These are phyloP conservation scores for Papilio machaon DNA, from an alignment of 1,140 invertebrate genomes.

Conservation along the genomic window DNA sequence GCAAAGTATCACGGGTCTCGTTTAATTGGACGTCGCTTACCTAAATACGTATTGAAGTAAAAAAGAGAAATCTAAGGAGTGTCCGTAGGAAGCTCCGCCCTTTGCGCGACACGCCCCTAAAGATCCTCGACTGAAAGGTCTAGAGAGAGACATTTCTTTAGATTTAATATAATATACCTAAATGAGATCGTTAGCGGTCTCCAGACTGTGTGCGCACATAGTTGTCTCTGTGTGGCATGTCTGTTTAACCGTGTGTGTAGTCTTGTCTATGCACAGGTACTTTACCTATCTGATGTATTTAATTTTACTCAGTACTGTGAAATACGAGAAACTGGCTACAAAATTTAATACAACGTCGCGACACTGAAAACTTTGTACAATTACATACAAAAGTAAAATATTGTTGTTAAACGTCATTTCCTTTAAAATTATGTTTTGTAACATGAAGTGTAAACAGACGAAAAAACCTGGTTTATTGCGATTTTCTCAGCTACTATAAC, in stretches of 20 bases:
- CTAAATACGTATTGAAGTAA: slow-evolving; percentile 77
- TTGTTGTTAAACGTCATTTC: not conserved
- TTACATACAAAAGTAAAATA: not conserved
- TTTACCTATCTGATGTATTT: slow-evolving; percentile 20
- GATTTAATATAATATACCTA: slow-evolving; percentile 52
- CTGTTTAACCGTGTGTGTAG: slow-evolving; percentile 2
- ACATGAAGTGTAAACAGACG: not conserved
- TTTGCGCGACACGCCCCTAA: slow-evolving; percentile 67
- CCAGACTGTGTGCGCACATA: not conserved
- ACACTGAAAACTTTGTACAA: not conserved
- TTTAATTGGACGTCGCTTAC: slow-evolving; percentile 67
- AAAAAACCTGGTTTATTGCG: not conserved
- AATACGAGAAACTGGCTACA: not conserved
- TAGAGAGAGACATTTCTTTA: slow-evolving; percentile 74
- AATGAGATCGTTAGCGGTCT: slow-evolving; percentile 42
- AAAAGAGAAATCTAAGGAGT: slow-evolving; percentile 79
- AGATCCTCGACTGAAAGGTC: slow-evolving; percentile 60
- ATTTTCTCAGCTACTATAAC: not conserved
- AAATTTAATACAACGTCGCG: not conserved
- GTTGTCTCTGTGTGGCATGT: slow-evolving; percentile 13
- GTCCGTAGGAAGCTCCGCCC: slow-evolving; percentile 73
- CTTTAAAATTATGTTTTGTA: not conserved
- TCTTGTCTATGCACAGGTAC: slow-evolving; percentile 1
- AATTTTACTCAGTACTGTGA: not conserved
- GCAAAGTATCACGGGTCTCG: slow-evolving; percentile 54